Evolutionary conservation across 1,140 invertebrate species (phyloP).

Genomic region (Acromyrmex echinatior): DNA sequence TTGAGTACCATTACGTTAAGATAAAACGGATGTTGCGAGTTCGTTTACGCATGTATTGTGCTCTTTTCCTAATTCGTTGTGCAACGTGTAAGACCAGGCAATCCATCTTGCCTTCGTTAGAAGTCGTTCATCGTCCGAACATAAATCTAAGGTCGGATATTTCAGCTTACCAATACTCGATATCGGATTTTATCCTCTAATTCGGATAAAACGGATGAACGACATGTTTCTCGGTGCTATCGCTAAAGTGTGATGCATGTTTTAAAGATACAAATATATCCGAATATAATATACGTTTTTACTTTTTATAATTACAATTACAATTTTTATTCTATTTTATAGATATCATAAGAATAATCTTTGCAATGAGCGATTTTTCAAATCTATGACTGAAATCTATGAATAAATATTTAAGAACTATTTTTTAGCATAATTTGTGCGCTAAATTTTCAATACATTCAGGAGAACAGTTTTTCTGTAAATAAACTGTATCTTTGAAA

Average conservation of each 20-base stretch:
- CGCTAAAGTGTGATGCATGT: not conserved
- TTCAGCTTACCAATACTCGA: constrained; percentile 55
- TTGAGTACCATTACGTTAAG: constrained; percentile 64
- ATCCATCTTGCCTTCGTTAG: constrained; percentile 69
- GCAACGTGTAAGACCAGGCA: not conserved
- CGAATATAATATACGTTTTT: not conserved
- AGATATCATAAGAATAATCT: not conserved
- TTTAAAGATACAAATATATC: not conserved
- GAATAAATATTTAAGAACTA: not conserved
- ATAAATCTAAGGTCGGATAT: constrained; percentile 65
- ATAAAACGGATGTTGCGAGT: constrained; percentile 49
- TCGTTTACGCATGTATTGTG: not conserved
- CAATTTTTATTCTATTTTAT: not conserved
- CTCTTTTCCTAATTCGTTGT: constrained; percentile 14
- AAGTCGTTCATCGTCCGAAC: constrained; percentile 64
- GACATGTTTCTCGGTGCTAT: constrained; percentile 8
- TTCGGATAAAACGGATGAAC: constrained; percentile 32
- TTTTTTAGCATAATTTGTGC: not conserved
- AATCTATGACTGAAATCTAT: not conserved
- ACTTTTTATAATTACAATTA: not conserved
- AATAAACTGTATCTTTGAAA: constrained; percentile 22
- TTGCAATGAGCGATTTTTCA: not conserved
- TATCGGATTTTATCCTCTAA: constrained; percentile 57
- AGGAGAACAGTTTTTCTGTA: not conserved
- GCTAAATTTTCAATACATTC: not conserved